Conservation (phyloP, 2,888 invertebrate species). For the Aquatica leii region DNA sequence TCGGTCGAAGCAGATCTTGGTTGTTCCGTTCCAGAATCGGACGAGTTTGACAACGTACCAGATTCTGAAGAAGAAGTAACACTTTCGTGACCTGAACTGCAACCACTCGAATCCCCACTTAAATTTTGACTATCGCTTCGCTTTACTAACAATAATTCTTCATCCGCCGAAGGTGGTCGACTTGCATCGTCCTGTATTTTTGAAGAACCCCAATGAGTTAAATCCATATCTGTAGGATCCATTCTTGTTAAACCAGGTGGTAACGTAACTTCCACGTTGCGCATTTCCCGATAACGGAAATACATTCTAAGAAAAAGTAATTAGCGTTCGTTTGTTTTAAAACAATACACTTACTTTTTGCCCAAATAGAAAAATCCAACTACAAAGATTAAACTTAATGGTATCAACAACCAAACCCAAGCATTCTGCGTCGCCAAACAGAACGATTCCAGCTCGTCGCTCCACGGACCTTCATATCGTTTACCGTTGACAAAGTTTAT, state of each 20-base stretch:
- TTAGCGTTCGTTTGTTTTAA: too few relatives aligned
- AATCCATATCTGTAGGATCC: slow-evolving; percentile 41
- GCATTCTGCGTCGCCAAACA: slow-evolving; percentile 39
- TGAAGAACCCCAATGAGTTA: slow-evolving; percentile 50
- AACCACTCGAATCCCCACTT: slow-evolving; percentile 65
- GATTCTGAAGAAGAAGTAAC: slow-evolving; percentile 65
- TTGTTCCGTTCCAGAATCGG: slow-evolving; percentile 62
- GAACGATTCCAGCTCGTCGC: slow-evolving; percentile 48
- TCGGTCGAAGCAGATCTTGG: slow-evolving; percentile 45
- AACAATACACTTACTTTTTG: slow-evolving; percentile 30
- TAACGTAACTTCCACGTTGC: slow-evolving; percentile 72
- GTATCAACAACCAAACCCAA: slow-evolving; percentile 24
- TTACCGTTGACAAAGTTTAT: slow-evolving; percentile 50
- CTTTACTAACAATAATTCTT: slow-evolving; percentile 51
- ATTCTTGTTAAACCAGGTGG: slow-evolving; percentile 68
- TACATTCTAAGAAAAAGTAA: slow-evolving; percentile 21
- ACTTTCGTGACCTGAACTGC: slow-evolving; percentile 67
- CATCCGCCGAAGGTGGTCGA: slow-evolving; percentile 50
- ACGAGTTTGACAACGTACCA: slow-evolving; percentile 62
- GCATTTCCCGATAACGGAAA: slow-evolving; percentile 60
- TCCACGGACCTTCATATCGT: slow-evolving; percentile 55
- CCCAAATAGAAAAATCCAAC: slow-evolving; percentile 21
- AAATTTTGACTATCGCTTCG: slow-evolving; percentile 40
- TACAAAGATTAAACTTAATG: slow-evolving; percentile 20
- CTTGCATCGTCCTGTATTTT: slow-evolving; percentile 53